Evolutionary conservation across 2,888 invertebrate species (phyloP).

Genomic region (Andrena trimmerana): DNA sequence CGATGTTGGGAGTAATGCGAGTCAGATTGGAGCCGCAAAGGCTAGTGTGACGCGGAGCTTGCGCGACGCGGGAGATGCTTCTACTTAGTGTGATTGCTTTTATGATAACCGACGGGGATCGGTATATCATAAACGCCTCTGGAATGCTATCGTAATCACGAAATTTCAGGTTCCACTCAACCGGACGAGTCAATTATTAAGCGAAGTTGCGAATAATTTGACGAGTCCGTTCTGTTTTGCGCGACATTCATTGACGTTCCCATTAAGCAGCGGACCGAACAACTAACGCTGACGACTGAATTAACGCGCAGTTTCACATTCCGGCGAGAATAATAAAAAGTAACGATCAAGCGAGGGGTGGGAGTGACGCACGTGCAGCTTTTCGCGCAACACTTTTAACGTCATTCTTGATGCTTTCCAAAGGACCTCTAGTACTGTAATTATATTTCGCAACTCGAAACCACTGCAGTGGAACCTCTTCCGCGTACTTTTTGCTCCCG

Average conservation of each 20-base stretch:
- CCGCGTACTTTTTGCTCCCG: not conserved
- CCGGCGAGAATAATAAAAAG: constrained; percentile 8
- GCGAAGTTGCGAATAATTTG: not conserved
- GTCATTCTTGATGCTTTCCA: not conserved
- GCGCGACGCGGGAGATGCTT: not conserved
- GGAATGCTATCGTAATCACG: not conserved
- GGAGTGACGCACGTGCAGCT: constrained; percentile 4
- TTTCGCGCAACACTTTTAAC: not conserved
- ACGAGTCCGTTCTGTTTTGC: not conserved
- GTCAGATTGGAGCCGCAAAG: not conserved
- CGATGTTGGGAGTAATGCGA: not conserved
- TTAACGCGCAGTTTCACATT: constrained; percentile 1
- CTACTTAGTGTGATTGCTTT: not conserved
- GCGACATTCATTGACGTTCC: constrained; percentile 15
- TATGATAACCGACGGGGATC: not conserved
- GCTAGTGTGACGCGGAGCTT: not conserved
- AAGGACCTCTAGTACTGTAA: not conserved
- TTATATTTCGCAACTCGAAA: not conserved
- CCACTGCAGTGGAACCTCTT: not conserved
- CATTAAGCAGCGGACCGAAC: not conserved
- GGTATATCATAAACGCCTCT: not conserved
- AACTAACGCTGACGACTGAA: constrained; percentile 9
- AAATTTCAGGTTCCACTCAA: too few species aligned
- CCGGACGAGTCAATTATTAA: not conserved
- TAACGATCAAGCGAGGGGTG: not conserved